Base-by-base conservation (phyloP, 2,888 invertebrate genomes). In the Schizotus pectinicornis region DNA sequence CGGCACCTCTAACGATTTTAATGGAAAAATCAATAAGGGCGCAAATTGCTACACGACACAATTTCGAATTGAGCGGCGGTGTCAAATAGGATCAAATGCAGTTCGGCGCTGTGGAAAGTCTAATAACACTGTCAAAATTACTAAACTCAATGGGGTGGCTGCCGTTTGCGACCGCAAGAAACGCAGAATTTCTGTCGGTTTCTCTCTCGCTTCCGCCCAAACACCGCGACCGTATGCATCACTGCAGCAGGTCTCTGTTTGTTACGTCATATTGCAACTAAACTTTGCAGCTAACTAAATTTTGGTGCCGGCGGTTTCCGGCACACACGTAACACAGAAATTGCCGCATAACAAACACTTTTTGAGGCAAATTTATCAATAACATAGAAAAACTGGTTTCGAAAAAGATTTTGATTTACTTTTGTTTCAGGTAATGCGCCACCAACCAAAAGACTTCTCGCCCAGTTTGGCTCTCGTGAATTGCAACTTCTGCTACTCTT, bases 201-300 rank as follows among this genome's bases (percentile, higher is more conserved):
- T 45, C 33, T 36, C 8, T 8, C 11, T 47, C 38, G 12, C n/a
- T 42, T 36, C 32, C 22, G 9, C 9, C 13, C n/a, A 11, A 36
- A 12, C 36, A 11, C 14, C 36, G 48, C 55, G 54, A 42, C 45
- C 54, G 50, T 58, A 55, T 58, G 62, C 56, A 53, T 62, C 49
- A 48, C 56, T 59, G 53, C 52, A 48, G 54, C 53, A 56, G 56
- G 59, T 62, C 62, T 54, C 51, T 62, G 57, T 47, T 55, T 36
- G 51, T 62, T 62, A 58, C 50, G 53, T 57, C 56, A 56, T 49
- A 55, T 34, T 58, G 53, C 46, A 62, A 58, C 49, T 50, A 62
- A 64, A 62, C 43, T 64, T 61, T 34, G 47, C 39, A 56, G 42
- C 53, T 58, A 58, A 54, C 48, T 54, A 52, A 45, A 53, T 48